Conservation (phyloP, 2,797 vertebrate genomes). For the Perodicticus potto region DNA sequence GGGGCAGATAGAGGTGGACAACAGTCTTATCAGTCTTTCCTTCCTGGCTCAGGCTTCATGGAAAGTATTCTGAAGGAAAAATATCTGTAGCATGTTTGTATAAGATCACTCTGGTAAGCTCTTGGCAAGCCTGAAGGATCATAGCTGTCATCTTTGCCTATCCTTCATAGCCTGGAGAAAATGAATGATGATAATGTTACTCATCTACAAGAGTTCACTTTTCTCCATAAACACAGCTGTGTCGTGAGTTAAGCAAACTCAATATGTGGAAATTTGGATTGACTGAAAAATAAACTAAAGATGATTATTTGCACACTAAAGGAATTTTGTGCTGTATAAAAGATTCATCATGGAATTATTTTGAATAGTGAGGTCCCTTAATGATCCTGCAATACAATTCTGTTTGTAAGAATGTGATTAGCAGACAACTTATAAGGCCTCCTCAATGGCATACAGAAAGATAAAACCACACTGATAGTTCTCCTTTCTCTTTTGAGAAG, state of each 20-base stretch:
- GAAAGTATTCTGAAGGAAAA: slow-evolving; percentile 78
- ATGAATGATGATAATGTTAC: slow-evolving; percentile 69
- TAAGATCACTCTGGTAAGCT: slow-evolving; percentile 87
- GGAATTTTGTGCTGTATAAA: slow-evolving; percentile 60
- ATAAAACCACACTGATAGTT: background rate
- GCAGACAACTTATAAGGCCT: slow-evolving; percentile 23
- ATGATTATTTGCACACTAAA: slow-evolving; percentile 73
- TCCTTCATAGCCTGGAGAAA: slow-evolving; percentile 90
- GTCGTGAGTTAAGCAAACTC: slow-evolving; percentile 70
- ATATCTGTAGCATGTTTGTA: slow-evolving; percentile 87
- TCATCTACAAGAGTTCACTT: slow-evolving; percentile 72
- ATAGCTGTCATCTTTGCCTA: slow-evolving; percentile 90
- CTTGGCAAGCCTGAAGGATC: slow-evolving; percentile 83
- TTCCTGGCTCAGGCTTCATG: slow-evolving; percentile 40
- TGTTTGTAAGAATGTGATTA: slow-evolving; percentile 53
- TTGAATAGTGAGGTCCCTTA: slow-evolving; percentile 57
- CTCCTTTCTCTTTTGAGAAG: slow-evolving; percentile 13
- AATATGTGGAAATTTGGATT: slow-evolving; percentile 72
- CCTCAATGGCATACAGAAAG: background rate
- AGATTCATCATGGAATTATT: slow-evolving; percentile 68
- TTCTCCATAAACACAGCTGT: slow-evolving; percentile 83
- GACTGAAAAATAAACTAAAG: slow-evolving; percentile 77
- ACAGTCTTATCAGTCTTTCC: slow-evolving; percentile 39
- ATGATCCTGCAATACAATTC: slow-evolving; percentile 43
- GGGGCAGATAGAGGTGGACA: background rate